phyloP scores from a whole-genome alignment of 2,888 invertebrate genomes.

The Phymatocera aterrima region DNA sequence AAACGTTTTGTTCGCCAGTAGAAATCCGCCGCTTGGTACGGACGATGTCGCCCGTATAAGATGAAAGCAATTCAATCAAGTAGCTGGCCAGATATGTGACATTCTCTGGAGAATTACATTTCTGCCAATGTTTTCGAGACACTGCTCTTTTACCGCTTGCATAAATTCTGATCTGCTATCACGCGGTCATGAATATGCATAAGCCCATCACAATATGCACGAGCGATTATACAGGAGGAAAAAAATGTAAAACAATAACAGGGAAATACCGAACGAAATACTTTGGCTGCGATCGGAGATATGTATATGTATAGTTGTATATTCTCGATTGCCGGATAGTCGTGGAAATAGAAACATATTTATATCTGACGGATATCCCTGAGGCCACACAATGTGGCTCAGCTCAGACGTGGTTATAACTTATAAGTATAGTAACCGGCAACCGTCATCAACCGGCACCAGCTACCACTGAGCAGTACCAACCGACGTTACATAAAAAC shows the following conservation, averaged over 20 bases:
- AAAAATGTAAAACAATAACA: neutral
- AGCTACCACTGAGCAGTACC: conserved; percentile 15
- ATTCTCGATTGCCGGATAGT: conserved; percentile 28
- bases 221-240: neutral
- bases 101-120: conserved; percentile 2
- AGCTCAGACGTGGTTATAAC: conserved; percentile 7
- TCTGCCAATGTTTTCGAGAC: conserved; percentile 7
- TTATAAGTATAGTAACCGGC: conserved; percentile 20
- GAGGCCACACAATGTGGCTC: conserved; percentile 42
- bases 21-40: neutral
- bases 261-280: conserved; percentile 4
- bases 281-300: conserved; percentile 2
- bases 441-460: conserved; percentile 17
- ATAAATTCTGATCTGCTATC: conserved; percentile 6
- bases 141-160: neutral
- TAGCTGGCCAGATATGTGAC: neutral
- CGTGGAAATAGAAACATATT: conserved; percentile 45
- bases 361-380: conserved; percentile 44
- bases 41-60: neutral
- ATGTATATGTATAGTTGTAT: conserved; percentile 6
- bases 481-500: conserved; percentile 41
- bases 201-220: neutral
- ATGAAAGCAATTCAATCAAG: conserved; percentile 33
- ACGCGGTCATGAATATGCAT: conserved; percentile 17
- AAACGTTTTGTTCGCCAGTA: conserved; percentile 20